These are phyloP conservation scores for Aphodius sticticus DNA, from an alignment of 2,888 invertebrate genomes.

Conservation along the genomic window DNA sequence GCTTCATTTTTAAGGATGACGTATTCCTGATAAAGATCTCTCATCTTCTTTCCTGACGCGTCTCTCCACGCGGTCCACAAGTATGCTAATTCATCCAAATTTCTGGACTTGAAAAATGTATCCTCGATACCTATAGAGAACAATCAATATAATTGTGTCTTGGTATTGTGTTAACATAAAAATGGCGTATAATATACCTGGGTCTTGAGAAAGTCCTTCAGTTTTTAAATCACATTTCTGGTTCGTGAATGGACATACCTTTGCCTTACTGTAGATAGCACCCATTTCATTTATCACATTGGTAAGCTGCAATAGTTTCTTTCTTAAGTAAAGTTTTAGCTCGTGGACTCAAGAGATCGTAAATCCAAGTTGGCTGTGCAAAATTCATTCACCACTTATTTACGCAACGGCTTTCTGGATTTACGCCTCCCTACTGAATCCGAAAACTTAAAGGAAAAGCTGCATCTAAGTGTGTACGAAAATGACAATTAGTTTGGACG, in stretches of 20 bases:
- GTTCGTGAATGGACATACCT: slow-evolving; percentile 58
- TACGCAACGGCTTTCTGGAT: no score
- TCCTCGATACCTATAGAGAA: slow-evolving; percentile 48
- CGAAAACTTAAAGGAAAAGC: no score
- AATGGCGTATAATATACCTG: slow-evolving; percentile 47
- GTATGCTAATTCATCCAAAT: slow-evolving; percentile 68
- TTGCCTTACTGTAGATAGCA: slow-evolving; percentile 58
- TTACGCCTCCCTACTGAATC: no score
- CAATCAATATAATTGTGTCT: no score
- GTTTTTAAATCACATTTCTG: slow-evolving; percentile 52
- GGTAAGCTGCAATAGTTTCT: slow-evolving; percentile 40
- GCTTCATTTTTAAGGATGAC: slow-evolving; percentile 70
- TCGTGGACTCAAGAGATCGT: neutral
- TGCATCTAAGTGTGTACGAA: no score
- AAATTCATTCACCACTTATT: no score
- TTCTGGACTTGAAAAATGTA: slow-evolving; percentile 60
- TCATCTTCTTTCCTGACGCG: slow-evolving; percentile 69
- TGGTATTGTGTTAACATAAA: no score
- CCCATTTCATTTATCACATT: slow-evolving; percentile 47
- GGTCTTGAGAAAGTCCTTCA: slow-evolving; percentile 54
- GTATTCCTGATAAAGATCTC: slow-evolving; percentile 67
- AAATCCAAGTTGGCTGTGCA: no score
- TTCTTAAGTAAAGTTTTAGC: neutral
- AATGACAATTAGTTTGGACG: no score
- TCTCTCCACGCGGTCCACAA: slow-evolving; percentile 74